Evolutionary conservation across 2,797 vertebrate genomes (phyloP).

Genomic region (Clarias laeviceps): DNA sequence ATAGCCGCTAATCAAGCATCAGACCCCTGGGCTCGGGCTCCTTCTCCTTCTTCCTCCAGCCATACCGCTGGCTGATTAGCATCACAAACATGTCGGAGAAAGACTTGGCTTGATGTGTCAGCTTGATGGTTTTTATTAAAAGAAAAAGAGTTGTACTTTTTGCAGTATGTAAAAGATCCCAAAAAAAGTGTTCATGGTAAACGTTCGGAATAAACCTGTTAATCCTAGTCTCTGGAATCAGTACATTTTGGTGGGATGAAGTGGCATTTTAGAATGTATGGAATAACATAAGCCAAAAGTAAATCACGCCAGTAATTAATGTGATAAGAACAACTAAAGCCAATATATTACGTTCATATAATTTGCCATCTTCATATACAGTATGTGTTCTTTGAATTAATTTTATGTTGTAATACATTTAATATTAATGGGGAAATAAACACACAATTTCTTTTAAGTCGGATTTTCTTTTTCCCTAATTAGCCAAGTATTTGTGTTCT

Average conservation of each 20-base stretch:
- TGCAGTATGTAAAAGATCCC: background rate
- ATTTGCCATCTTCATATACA: background rate
- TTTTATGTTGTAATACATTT: background rate
- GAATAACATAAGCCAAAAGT: background rate
- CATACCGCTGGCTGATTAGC: constrained; percentile 17
- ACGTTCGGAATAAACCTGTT: background rate
- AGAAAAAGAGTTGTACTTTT: background rate
- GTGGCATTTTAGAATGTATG: background rate
- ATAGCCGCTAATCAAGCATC: constrained; percentile 42
- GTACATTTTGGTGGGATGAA: background rate
- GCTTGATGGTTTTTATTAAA: background rate
- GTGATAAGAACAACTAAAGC: background rate
- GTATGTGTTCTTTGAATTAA: background rate
- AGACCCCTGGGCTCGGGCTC: constrained; percentile 30
- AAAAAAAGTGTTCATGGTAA: background rate
- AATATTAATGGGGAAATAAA: background rate
- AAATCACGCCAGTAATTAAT: background rate
- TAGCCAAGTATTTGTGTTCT: background rate
- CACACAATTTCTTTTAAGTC: background rate
- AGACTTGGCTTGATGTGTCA: background rate
- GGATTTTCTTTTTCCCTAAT: background rate
- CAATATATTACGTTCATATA: background rate
- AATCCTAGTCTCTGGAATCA: too few relatives aligned
- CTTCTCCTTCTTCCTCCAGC: constrained; percentile 13
- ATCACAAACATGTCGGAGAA: background rate